A percentile compares a stretch with the other conserved stretches of the same genome.
Evolutionary conservation across 2,797 vertebrate genomes (phyloP).

Genomic region (Periparus ater): DNA sequence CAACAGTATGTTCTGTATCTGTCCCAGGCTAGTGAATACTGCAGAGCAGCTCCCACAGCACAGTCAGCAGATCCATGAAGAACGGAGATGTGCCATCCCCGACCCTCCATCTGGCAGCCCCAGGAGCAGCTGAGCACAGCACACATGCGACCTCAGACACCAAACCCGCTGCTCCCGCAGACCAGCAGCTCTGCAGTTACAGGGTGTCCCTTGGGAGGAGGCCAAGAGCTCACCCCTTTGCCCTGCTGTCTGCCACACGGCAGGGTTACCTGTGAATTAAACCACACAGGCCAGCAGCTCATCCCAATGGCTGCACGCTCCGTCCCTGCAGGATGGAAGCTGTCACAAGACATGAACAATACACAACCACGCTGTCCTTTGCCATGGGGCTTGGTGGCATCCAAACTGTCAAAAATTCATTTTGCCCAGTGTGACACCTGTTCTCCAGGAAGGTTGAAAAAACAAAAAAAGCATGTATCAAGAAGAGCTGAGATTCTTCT

Average conservation of each 20-base stretch:
- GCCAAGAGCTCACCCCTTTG: rapidly evolving
- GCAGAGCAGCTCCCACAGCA: background rate
- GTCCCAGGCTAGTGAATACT: background rate
- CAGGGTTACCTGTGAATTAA: rapidly evolving
- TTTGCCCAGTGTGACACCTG: rapidly evolving
- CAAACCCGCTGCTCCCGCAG: background rate
- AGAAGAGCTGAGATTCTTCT: background rate
- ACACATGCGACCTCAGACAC: rapidly evolving
- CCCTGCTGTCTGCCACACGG: background rate
- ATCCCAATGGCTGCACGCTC: rapidly evolving
- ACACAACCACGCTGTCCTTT: rapidly evolving
- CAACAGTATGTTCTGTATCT: background rate
- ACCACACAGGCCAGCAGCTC: background rate
- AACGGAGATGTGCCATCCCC: rapidly evolving
- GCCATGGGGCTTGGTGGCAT: rapidly evolving
- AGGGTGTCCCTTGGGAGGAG: background rate
- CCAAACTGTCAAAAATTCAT: background rate
- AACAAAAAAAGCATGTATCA: background rate
- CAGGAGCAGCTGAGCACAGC: rapidly evolving
- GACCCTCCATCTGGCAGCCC: background rate
- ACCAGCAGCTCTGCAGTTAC: background rate
- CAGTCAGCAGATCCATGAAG: rapidly evolving
- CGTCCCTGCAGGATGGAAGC: background rate
- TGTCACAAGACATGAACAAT: background rate
- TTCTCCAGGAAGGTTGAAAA: background rate